Base-by-base conservation (phyloP, 2,888 invertebrate genomes). In the Drosophila conformis region DNA sequence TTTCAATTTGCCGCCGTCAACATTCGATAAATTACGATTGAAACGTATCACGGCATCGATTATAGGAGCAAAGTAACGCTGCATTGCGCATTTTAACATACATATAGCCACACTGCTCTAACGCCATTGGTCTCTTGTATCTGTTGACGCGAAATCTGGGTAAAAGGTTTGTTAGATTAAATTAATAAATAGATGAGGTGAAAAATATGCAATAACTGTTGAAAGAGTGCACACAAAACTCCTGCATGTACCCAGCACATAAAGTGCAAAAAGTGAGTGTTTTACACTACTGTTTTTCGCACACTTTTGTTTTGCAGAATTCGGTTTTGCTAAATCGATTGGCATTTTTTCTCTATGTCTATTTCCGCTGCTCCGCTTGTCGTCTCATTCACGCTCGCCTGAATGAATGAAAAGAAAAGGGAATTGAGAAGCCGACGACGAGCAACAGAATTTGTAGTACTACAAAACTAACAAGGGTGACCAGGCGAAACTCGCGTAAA, bases 291-390 rank as follows among this genome's bases (percentile, higher is more conserved):
- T 11, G 15, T 57, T 60, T 69, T 63, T 69, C 42, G 42, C 65
- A 40, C 46, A 33, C 18, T 57, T 73, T 65, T 69, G 64, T 63
- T 63, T 52, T 78, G 78, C 78, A 62, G 38, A 57, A 53, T 66
- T 81, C 60, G 78, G 48, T 56, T 25, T 88, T 80, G 61, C 74
- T 82, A 76, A 82, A 87, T 87, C 87, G 90, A 90, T 87, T 89
- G 87, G 89, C 90, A 69, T 88, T 87, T 90, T 87, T 82, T 87
- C 87, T 86, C 81, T 84, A 81, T 87, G 82, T 89, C 85, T 86
- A 79, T 88, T 86, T 73, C 78, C 70, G 65, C 72, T 73, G 59
- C 71, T 73, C 63, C 70, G 72, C 27, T 63, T 73, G 76, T 73
- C 70, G 60, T 78, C 59, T 70, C 72, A 66, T 65, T 83, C 76